Base-by-base conservation (phyloP, 2,888 invertebrate genomes). In the Sinelater perroti region DNA sequence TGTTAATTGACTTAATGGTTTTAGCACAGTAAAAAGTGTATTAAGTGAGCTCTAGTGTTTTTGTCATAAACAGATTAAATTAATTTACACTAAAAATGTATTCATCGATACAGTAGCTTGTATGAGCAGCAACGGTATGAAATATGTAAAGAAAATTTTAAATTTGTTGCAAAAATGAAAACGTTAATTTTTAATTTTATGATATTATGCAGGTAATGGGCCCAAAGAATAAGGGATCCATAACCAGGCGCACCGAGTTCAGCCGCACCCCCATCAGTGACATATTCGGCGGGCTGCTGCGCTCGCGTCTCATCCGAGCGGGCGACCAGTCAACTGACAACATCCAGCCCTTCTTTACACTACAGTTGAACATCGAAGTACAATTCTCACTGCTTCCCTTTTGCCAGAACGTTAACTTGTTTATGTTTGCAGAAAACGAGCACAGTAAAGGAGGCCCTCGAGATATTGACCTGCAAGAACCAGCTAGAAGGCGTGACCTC, bases 321-420 rank as follows among this genome's bases (percentile, higher is more conserved):
- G 85, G 87, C 8, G 87, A 88, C 72, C 86, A 87, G 73, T 87
- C 91, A 65, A 94, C 95, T 0, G 95, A 95, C 74, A 94, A 92
- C 66, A 90, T 97, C 63, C 94, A 97, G 77, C 97, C 97, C 1
- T 97, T 97, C 81, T 96, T 96, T 77, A 95, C 96, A 1, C 82
- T 97, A 60, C 96, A 95, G 76, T 84, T 97, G 20, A 95, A 97
- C 73, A 95, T 97, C 68, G 94, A 95, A 85, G 95, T 94, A 45
- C 47, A 35, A 28, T 24, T 13, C 13, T 11, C 11, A 51, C 26
- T 30, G 7, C 20, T 13, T 30, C 18, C 28, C 47, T 36, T 13
- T 36, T 5, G 49, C 14, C 38, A 49, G 36, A 20, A 6, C 2
- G 3, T 20, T 38, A 10, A 18, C 13, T 7, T 36, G 8, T 6